These are phyloP conservation scores for Sarcophaga bullata DNA, from an alignment of 1,140 invertebrate species.

Conservation along the genomic window DNA sequence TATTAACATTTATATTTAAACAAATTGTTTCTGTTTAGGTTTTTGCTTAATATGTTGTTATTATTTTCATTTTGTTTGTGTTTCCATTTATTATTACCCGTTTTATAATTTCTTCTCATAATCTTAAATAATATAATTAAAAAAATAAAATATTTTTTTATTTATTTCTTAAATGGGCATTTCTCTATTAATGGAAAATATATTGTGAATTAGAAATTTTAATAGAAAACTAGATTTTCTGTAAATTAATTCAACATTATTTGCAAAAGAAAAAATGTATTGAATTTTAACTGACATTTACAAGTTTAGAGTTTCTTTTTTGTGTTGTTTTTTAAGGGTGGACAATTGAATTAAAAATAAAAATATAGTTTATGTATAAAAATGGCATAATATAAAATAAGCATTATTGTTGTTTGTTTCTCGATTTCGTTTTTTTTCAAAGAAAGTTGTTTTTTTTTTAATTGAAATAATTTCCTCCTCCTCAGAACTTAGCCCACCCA, in stretches of 20 bases:
- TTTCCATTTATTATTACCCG: slow-evolving; percentile 38
- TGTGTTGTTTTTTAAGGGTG: background rate
- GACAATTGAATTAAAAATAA: slow-evolving; percentile 9
- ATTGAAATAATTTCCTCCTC: slow-evolving; percentile 5
- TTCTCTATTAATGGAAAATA: background rate
- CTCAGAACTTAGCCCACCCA: background rate
- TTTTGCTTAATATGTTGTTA: slow-evolving; percentile 36
- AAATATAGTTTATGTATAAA: background rate
- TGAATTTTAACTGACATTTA: slow-evolving; percentile 17
- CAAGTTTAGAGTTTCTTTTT: background rate
- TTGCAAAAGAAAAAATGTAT: slow-evolving; percentile 9
- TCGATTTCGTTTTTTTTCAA: background rate
- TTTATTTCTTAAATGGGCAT: background rate
- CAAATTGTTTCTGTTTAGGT: slow-evolving; percentile 1
- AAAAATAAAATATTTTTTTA: background rate
- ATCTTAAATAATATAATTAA: slow-evolving; percentile 17
- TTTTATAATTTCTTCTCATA: slow-evolving; percentile 25
- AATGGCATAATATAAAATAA: background rate
- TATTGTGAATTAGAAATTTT: background rate
- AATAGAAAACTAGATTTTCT: background rate
- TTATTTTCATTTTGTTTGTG: slow-evolving; percentile 34
- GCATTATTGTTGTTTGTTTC: background rate
- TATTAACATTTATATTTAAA: slow-evolving; percentile 6
- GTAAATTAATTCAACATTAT: background rate
- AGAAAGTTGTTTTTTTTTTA: background rate